Conservation (phyloP, 2,797 vertebrate genomes). For the Apodemus agrarius region DNA sequence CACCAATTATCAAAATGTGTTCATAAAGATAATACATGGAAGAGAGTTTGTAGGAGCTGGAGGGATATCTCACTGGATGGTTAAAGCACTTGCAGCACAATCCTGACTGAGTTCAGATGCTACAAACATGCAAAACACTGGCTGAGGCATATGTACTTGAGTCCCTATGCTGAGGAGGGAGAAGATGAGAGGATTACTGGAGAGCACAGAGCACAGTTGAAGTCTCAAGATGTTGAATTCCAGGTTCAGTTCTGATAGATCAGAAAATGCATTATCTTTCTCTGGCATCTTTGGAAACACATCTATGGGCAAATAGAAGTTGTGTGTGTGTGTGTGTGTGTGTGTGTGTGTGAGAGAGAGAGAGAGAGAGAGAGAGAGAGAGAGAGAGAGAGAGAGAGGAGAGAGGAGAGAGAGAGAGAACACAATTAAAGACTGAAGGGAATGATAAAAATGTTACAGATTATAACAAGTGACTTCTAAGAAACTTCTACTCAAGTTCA, state of each 20-base stretch:
- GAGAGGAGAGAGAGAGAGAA: not conserved
- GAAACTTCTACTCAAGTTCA: not conserved
- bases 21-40: not conserved
- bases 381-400: not conserved
- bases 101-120: fast-evolving
- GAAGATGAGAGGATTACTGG: not conserved
- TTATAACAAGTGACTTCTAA: not conserved
- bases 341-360: not conserved
- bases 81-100: not conserved
- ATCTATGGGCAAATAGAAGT: not conserved
- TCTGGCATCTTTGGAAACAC: not conserved
- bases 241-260: not conserved
- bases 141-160: not conserved
- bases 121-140: not conserved
- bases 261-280: not conserved
- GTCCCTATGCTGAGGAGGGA: not conserved
- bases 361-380: not conserved
- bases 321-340: not conserved
- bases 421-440: not conserved
- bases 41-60: not conserved
- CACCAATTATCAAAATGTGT: not conserved
- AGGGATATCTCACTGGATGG: not conserved
- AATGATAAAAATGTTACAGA: not conserved
- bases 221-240: not conserved
- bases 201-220: not conserved